Conservation (phyloP, 2,113 vertebrate species). For the Phyllostomus discolor region DNA sequence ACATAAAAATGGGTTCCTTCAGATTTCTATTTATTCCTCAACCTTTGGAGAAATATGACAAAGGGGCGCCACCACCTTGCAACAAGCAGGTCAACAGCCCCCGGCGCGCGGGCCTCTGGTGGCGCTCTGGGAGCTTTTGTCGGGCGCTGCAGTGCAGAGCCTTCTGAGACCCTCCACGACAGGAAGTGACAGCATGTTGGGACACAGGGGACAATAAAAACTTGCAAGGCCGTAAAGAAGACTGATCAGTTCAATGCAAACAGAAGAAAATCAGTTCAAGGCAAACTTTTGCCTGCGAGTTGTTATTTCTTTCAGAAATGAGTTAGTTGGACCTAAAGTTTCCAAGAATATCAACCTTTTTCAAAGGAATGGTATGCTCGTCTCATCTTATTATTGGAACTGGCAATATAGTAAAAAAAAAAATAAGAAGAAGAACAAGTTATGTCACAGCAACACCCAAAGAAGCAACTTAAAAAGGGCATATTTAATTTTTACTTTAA, state of each 20-base stretch:
- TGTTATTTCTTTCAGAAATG: conserved; percentile 28
- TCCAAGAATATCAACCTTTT: conserved; percentile 55
- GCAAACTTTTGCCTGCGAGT: conserved; percentile 21
- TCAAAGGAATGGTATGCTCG: neutral
- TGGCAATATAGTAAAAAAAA: conserved; percentile 19
- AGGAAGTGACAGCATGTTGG: neutral
- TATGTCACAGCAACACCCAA: conserved; percentile 57
- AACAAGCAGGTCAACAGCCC: conserved; percentile 11
- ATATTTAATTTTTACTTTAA: neutral
- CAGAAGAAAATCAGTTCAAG: conserved; percentile 33
- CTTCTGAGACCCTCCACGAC: conserved; percentile 34
- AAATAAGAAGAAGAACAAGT: neutral
- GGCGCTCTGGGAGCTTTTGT: conserved; percentile 3
- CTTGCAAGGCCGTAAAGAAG: conserved; percentile 32
- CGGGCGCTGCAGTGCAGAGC: neutral
- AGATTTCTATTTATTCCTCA: conserved; percentile 34
- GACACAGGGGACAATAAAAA: conserved; percentile 38
- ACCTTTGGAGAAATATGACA: conserved; percentile 4
- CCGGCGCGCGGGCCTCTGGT: neutral
- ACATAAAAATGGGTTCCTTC: conserved; percentile 27
- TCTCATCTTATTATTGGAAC: conserved; percentile 43
- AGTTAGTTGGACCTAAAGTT: conserved; percentile 31
- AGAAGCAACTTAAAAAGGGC: conserved; percentile 55
- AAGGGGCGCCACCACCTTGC: conserved; percentile 20
- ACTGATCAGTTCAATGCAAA: neutral